Percentiles rank a stretch among this genome's conserved stretches.
Evolutionary conservation across 2,797 vertebrate genomes (phyloP).

Genomic region (Cuculus canorus): DNA sequence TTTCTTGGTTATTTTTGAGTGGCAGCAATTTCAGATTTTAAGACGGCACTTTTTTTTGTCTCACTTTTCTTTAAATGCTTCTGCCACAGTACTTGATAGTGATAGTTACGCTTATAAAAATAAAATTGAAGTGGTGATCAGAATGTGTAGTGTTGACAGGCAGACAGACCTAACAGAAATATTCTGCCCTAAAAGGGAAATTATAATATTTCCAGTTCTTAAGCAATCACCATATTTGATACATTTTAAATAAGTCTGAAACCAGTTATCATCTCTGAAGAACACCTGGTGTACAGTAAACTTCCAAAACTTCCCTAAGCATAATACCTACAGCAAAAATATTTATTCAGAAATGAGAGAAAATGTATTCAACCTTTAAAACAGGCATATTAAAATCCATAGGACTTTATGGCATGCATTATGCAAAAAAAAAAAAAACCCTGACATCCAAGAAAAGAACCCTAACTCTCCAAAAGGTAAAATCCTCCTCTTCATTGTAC

Average conservation of each 20-base stretch:
- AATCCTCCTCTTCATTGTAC: accelerated
- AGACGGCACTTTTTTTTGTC: neutral
- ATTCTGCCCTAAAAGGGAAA: neutral
- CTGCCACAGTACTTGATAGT: neutral
- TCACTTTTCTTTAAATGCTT: neutral
- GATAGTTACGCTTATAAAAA: neutral
- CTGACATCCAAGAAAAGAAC: neutral
- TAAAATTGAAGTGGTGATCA: neutral
- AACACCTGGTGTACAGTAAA: neutral
- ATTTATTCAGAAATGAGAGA: neutral
- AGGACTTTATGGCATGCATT: neutral
- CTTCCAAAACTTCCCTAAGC: neutral
- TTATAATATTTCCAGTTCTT: neutral
- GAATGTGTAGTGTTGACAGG: neutral
- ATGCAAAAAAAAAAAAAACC: neutral
- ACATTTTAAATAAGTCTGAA: constrained; percentile 28
- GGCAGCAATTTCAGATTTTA: neutral
- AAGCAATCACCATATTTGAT: neutral
- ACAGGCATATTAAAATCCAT: neutral
- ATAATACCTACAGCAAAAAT: neutral
- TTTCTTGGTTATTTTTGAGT: neutral
- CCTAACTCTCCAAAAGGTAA: neutral
- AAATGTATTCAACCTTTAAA: neutral
- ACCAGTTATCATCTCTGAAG: neutral
- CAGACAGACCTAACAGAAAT: neutral